phyloP scores from a whole-genome alignment of 2,888 invertebrate species.

The Stictocephala bisonia region DNA sequence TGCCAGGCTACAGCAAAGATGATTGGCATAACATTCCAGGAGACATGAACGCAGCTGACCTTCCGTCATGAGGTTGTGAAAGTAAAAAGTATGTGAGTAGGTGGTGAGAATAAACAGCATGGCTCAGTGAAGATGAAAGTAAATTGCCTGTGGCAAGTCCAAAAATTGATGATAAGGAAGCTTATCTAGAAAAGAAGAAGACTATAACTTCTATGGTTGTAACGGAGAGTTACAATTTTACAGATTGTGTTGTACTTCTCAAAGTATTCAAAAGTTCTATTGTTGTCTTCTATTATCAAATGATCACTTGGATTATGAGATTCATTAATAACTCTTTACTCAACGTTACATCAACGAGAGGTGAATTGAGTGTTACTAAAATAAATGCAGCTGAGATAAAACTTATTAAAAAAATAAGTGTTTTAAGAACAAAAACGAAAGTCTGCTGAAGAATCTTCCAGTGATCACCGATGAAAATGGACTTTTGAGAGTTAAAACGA shows the following conservation, averaged over 20 bases:
- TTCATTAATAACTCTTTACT: background rate
- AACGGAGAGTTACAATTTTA: background rate
- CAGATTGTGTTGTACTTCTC: background rate
- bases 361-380: background rate
- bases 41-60: constrained; percentile 17
- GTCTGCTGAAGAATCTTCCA: background rate
- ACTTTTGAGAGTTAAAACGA: background rate
- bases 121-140: background rate
- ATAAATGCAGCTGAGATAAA: no score
- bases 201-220: background rate
- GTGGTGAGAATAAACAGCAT: constrained; percentile 6
- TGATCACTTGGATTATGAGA: background rate
- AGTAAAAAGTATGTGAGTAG: background rate
- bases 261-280: background rate
- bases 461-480: background rate
- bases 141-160: background rate
- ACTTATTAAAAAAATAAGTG: background rate
- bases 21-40: constrained; percentile 22
- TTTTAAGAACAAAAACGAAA: no score
- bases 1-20: background rate
- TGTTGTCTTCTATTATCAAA: no score
- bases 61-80: constrained; percentile 35
- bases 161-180: background rate
- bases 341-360: background rate
- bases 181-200: background rate